Evolutionary conservation across 2,888 invertebrate genomes (phyloP).

Genomic region (Unio delphinus): DNA sequence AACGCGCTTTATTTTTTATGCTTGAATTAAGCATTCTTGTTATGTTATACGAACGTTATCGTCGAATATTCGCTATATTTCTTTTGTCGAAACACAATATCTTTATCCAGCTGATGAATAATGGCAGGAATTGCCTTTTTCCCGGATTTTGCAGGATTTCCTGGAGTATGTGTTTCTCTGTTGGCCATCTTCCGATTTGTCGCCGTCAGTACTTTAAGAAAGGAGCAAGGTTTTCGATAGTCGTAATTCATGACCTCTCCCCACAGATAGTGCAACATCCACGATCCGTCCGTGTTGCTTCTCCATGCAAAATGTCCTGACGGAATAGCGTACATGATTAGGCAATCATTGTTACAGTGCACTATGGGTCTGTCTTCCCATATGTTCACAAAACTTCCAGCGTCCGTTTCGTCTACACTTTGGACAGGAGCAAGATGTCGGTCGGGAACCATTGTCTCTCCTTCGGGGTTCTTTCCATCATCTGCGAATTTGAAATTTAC

Average conservation of each 20-base stretch:
- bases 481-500: no score
- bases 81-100: constrained; percentile 24
- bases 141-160: constrained; percentile 5
- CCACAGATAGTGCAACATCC: constrained; percentile 2
- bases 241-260: constrained; percentile 24
- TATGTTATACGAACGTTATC: no score
- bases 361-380: not conserved
- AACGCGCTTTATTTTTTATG: no score
- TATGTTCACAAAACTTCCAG: not conserved
- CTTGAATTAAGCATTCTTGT: no score
- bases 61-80: no score
- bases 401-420: constrained; percentile 3
- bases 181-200: constrained; percentile 16
- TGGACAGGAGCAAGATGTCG: not conserved
- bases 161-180: constrained; percentile 23
- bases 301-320: constrained; percentile 1
- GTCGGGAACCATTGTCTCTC: no score
- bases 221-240: constrained; percentile 14
- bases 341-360: no score
- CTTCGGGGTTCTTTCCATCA: no score
- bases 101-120: constrained; percentile 29
- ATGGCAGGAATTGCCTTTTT: constrained; percentile 32
- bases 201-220: constrained; percentile 22
- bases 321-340: no score
- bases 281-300: constrained; percentile 1